These are phyloP conservation scores for Isoperla grammatica DNA, from an alignment of 2,888 invertebrate genomes.

Conservation along the genomic window DNA sequence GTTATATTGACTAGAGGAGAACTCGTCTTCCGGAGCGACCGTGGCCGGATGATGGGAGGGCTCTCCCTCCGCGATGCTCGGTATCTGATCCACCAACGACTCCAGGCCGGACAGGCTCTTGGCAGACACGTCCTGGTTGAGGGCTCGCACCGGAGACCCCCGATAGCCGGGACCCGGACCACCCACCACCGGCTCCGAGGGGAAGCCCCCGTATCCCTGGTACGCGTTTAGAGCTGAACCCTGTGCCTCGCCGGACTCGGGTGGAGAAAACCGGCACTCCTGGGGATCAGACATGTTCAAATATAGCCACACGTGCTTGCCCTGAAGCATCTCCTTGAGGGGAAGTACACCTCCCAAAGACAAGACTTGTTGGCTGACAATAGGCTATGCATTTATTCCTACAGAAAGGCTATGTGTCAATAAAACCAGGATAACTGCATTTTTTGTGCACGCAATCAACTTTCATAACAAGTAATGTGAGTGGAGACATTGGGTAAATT, in stretches of 20 bases:
- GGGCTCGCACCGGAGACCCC: slow-evolving; percentile 19
- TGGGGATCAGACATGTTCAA: no score
- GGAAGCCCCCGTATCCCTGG: slow-evolving; percentile 36
- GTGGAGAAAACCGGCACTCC: slow-evolving; percentile 42
- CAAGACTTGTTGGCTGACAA: no score
- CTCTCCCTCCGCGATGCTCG: slow-evolving; percentile 73
- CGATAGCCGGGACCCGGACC: slow-evolving; percentile 8
- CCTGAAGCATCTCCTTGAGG: no score
- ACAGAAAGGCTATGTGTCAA: no score
- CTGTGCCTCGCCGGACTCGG: neutral
- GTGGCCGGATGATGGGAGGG: slow-evolving; percentile 35
- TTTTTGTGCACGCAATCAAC: no score
- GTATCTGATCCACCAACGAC: slow-evolving; percentile 87
- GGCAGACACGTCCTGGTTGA: slow-evolving; percentile 68
- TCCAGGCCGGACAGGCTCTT: slow-evolving; percentile 82
- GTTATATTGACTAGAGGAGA: slow-evolving; percentile 32
- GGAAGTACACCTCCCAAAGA: no score
- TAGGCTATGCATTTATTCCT: no score
- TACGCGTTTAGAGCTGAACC: slow-evolving; percentile 31
- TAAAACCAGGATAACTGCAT: no score
- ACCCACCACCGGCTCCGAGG: slow-evolving; percentile 34
- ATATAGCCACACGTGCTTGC: no score
- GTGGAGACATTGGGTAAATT: no score
- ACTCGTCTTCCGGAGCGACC: slow-evolving; percentile 36
- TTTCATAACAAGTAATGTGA: no score